These are phyloP conservation scores for Pelobates fuscus DNA, from an alignment of 2,113 vertebrate species.

Conservation along the genomic window DNA sequence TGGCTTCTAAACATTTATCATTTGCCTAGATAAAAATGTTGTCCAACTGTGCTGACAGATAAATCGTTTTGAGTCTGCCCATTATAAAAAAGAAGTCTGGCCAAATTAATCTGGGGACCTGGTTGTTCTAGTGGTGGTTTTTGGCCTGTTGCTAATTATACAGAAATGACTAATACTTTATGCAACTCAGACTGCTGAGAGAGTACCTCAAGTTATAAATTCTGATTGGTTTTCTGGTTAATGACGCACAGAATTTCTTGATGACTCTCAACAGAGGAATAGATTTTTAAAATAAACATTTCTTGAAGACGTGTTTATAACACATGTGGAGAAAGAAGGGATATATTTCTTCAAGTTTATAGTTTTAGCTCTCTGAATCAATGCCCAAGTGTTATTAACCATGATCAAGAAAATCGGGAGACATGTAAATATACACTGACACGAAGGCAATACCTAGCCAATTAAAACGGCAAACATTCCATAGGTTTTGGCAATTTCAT, in stretches of 20 bases:
- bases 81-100: neutral
- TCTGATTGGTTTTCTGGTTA: constrained; percentile 49
- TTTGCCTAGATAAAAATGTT: neutral
- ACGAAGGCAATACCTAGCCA: too few species aligned
- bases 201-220: constrained; percentile 43
- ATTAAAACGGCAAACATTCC: too few species aligned
- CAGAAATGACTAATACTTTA: constrained; percentile 31
- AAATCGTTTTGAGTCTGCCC: constrained; percentile 6
- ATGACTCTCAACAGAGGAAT: constrained; percentile 44
- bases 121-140: constrained; percentile 13
- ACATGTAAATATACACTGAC: neutral
- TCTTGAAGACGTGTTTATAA: constrained; percentile 13
- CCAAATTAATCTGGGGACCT: constrained; percentile 28
- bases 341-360: too few species aligned
- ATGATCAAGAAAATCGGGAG: neutral
- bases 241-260: constrained; percentile 39
- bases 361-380: neutral
- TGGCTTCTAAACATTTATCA: neutral
- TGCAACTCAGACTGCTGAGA: constrained; percentile 16
- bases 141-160: constrained; percentile 38
- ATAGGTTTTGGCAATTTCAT: too few species aligned
- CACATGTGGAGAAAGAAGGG: too few species aligned
- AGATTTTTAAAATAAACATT: constrained; percentile 24
- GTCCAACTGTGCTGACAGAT: constrained; percentile 19
- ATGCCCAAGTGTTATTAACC: neutral